Evolutionary conservation across 2,113 vertebrate genomes (phyloP).

Genomic region (Cromileptes altivelis): DNA sequence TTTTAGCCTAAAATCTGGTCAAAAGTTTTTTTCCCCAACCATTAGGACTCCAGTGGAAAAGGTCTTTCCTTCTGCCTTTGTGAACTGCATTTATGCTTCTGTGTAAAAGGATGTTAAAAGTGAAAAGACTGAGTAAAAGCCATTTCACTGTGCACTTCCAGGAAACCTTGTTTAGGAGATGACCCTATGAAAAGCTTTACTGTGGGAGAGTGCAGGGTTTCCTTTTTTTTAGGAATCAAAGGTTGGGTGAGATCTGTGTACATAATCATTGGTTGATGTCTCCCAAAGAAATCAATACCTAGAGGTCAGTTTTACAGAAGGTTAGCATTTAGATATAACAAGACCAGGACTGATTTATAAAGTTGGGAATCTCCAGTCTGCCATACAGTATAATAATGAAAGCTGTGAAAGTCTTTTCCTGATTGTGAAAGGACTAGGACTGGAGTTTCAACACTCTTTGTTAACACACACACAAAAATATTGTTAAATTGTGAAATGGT

Average conservation of each 20-base stretch:
- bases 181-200: slow-evolving; percentile 59
- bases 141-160: slow-evolving; percentile 47
- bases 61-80: slow-evolving; percentile 39
- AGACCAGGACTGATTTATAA: not conserved
- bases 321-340: not conserved
- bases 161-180: slow-evolving; percentile 63
- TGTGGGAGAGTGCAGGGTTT: slow-evolving; percentile 32
- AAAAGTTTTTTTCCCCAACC: slow-evolving; percentile 13
- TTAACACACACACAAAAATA: too few relatives aligned
- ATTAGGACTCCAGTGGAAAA: slow-evolving; percentile 26
- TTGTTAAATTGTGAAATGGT: not conserved
- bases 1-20: slow-evolving; percentile 22
- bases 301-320: not conserved
- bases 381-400: not conserved
- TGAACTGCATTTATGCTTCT: slow-evolving; percentile 49
- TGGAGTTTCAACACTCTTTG: too few relatives aligned
- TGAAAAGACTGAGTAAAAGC: slow-evolving; percentile 53
- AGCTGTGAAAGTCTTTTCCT: not conserved
- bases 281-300: not conserved
- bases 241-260: not conserved
- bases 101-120: slow-evolving; percentile 47
- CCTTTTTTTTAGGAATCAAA: slow-evolving; percentile 22
- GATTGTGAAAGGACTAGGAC: not conserved
- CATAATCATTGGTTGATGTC: slow-evolving; percentile 3
- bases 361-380: not conserved